phyloP scores from a whole-genome alignment of 2,113 vertebrate species.

The Octodon degus region DNA sequence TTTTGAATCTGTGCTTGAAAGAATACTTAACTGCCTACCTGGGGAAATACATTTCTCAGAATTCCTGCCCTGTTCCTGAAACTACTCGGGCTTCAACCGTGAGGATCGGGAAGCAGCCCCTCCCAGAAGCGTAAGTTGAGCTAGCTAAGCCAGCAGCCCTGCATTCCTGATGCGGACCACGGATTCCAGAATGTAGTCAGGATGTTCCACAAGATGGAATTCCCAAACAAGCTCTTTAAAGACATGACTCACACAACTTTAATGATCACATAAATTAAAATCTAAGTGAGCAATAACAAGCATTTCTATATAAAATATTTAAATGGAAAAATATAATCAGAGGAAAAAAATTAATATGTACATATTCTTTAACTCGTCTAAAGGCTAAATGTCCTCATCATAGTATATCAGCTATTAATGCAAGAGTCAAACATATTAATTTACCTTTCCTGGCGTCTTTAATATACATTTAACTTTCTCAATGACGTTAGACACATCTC shows the following conservation, averaged over 20 bases:
- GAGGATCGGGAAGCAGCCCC: background rate
- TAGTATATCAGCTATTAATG: slow-evolving; percentile 10
- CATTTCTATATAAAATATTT: slow-evolving; percentile 52
- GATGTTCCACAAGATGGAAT: background rate
- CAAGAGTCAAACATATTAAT: slow-evolving; percentile 26
- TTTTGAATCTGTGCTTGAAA: slow-evolving; percentile 30
- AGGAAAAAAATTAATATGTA: slow-evolving; percentile 38
- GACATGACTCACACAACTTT: slow-evolving; percentile 42
- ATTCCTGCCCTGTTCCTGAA: background rate
- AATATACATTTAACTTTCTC: slow-evolving; percentile 94
- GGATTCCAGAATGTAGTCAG: background rate
- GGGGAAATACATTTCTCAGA: background rate
- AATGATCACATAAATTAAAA: slow-evolving; percentile 61
- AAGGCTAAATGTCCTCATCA: background rate
- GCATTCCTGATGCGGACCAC: background rate
- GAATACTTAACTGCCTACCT: background rate
- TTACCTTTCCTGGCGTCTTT: slow-evolving; percentile 87
- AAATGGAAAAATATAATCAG: slow-evolving; percentile 39
- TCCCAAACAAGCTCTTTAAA: slow-evolving; percentile 51
- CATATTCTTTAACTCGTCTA: slow-evolving; percentile 6
- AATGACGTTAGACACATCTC: slow-evolving; percentile 91
- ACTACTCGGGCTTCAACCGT: background rate
- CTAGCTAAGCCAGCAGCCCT: background rate
- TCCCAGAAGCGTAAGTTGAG: background rate
- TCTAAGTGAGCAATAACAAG: background rate